A percentile compares a stretch with the other conserved stretches of the same genome.
Evolutionary conservation across 2,797 vertebrate species (phyloP).

Genomic region (Cygnus olor): DNA sequence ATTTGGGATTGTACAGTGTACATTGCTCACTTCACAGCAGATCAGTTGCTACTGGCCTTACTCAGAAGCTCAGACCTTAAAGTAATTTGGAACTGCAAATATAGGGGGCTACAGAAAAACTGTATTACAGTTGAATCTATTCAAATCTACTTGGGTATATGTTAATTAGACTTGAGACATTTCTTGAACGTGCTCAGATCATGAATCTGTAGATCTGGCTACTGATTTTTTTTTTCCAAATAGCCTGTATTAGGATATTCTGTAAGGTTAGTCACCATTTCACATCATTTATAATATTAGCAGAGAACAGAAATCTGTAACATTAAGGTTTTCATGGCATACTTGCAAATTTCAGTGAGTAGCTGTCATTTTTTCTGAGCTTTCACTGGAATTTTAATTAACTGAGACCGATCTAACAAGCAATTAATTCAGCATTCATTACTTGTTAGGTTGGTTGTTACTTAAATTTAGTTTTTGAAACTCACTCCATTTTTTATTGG

Average conservation of each 20-base stretch:
- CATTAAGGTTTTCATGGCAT: not conserved
- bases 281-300: not conserved
- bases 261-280: constrained; percentile 32
- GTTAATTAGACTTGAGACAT: constrained; percentile 17
- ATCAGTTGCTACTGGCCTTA: constrained; percentile 45
- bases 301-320: not conserved
- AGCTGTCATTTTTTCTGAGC: constrained; percentile 38
- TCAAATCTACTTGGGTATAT: not conserved
- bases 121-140: not conserved
- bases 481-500: constrained; percentile 30
- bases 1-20: constrained; percentile 35
- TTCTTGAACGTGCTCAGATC: not conserved
- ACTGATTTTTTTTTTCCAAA: not conserved
- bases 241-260: not conserved
- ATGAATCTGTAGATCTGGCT: not conserved
- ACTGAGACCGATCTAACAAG: constrained; percentile 15
- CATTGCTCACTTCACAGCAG: not conserved
- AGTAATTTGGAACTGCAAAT: not conserved
- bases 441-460: constrained; percentile 48
- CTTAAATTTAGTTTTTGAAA: constrained; percentile 39
- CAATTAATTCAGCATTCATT: constrained; percentile 64
- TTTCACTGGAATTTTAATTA: constrained; percentile 57
- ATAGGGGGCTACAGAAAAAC: not conserved
- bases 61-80: constrained; percentile 25
- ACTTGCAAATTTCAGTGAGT: constrained; percentile 8